Evolutionary conservation across 2,113 vertebrate species (phyloP), one percentile per base, ranked within the genome.

Genomic region (Urocynchramus pylzowi): DNA sequence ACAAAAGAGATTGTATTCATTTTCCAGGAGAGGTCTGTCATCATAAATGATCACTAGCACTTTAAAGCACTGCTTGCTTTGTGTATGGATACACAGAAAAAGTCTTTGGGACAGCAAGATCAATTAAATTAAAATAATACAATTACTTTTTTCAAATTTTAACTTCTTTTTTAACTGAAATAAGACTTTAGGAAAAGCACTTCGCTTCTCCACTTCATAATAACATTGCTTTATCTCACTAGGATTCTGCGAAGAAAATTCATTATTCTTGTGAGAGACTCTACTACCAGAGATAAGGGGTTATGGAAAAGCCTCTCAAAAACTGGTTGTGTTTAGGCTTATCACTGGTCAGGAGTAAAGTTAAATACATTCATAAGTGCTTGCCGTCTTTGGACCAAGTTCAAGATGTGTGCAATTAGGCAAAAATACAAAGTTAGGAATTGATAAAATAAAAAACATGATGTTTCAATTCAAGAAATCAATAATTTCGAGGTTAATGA

Each of bases 201-300:
- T 90, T 88, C 67, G 70, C 85, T 95, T 94, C 68, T 77, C 15
- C 22, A 56, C n/a, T 68, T 68, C n/a, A 90, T 94, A 94, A 95
- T 95, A 96, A 70, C 70, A 80, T 65, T 83, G 75, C 67, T 91
- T 96, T 94, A 95, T 95, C 84, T 90, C 78, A 47, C 70, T 59
- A 42, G 63, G 63, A 80, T 91, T 96, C 87, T 85, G 54, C 85
- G 63, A 93, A 85, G 84, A 93, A 96, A 96, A 94, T 65, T 96
- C 78, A 91, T 97, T 96, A 97, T 93, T 94, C 82, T 87, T 95
- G 45, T 83, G 63, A 88, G 59, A 94, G 24, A 21, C 54, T 80
- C 81, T 60, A 69, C 87, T 83, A 83, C 42, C 12, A 73, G 45
- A 96, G 93, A 96, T 95, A 91, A 90, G 87, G 27, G 17, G 6